Evolutionary conservation across 2,888 invertebrate genomes (phyloP).

Genomic region (Ophion ellenae): DNA sequence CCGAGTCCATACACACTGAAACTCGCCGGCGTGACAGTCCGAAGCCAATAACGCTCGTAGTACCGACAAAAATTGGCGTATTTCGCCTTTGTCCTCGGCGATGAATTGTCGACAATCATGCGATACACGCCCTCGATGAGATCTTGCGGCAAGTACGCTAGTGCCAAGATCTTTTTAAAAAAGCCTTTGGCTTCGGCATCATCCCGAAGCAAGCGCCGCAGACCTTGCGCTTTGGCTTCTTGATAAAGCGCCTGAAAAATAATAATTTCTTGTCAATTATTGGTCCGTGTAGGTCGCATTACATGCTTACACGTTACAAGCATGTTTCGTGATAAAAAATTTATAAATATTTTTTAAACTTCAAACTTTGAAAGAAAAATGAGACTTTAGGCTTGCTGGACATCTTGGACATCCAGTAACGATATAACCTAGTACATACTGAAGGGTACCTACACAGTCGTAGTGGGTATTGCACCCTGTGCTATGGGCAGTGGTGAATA

Average conservation of each 20-base stretch:
- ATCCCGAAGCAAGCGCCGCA: conserved; percentile 1
- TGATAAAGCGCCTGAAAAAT: conserved; percentile 15
- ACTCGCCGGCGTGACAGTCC: conserved; percentile 22
- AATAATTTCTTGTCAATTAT: conserved; percentile 1
- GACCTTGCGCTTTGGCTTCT: conserved; percentile 2
- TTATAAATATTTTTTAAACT: conserved; percentile 15
- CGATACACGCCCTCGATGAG: conserved; percentile 13
- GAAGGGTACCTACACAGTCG: conserved; percentile 16
- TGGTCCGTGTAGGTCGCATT: conserved; percentile 1
- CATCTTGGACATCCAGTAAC: not conserved
- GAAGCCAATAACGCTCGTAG: conserved; percentile 36
- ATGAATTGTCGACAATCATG: not conserved
- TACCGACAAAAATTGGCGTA: not conserved
- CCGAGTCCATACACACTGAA: conserved; percentile 36
- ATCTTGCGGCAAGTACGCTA: conserved; percentile 25
- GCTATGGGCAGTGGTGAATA: conserved; percentile 22
- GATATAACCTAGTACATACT: not conserved
- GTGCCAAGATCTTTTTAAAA: conserved; percentile 15
- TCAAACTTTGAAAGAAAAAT: not conserved
- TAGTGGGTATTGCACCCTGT: conserved; percentile 42
- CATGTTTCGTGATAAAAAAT: conserved; percentile 15
- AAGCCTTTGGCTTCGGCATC: conserved; percentile 17
- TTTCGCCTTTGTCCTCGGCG: not conserved
- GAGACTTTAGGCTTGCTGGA: conserved; percentile 2
- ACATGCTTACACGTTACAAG: not conserved